Percentiles rank a stretch among this genome's conserved stretches.
These are phyloP conservation scores for Callaeas wilsoni DNA, from an alignment of 2,113 vertebrate species.

Conservation along the genomic window DNA sequence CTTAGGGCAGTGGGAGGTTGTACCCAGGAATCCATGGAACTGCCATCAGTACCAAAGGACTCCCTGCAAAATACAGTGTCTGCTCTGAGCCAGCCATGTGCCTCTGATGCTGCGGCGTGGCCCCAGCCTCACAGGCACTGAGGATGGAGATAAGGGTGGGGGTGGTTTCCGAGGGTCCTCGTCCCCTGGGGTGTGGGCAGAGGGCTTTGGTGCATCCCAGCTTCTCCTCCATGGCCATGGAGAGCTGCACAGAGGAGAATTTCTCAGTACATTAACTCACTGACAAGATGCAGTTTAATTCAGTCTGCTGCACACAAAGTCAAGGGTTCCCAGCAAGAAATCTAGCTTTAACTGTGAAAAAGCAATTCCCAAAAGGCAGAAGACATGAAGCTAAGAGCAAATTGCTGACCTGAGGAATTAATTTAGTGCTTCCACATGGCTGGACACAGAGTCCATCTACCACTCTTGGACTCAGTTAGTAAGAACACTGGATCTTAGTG, in stretches of 20 bases:
- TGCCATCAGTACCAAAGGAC: not conserved
- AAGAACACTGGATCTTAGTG: not conserved
- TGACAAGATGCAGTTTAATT: not conserved
- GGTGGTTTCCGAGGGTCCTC: not conserved
- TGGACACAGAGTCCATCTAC: not conserved
- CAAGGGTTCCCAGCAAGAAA: not conserved
- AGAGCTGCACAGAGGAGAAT: not conserved
- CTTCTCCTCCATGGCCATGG: not conserved
- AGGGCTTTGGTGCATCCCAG: not conserved
- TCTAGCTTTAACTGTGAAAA: not conserved
- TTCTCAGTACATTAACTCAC: not conserved
- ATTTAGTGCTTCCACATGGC: not conserved
- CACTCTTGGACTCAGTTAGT: not conserved
- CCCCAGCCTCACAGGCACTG: not conserved
- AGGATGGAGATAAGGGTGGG: not conserved
- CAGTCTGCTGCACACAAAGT: not conserved
- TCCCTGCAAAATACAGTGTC: not conserved
- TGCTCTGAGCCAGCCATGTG: not conserved
- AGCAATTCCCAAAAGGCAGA: not conserved
- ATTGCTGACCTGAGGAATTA: not conserved
- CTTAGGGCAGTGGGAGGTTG: not conserved
- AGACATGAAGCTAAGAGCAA: not conserved
- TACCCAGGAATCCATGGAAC: not conserved
- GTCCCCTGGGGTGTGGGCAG: fast-evolving
- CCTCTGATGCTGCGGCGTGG: fast-evolving